phyloP scores from a whole-genome alignment of 1,140 invertebrate species.

The Macrobrachium rosenbergii region DNA sequence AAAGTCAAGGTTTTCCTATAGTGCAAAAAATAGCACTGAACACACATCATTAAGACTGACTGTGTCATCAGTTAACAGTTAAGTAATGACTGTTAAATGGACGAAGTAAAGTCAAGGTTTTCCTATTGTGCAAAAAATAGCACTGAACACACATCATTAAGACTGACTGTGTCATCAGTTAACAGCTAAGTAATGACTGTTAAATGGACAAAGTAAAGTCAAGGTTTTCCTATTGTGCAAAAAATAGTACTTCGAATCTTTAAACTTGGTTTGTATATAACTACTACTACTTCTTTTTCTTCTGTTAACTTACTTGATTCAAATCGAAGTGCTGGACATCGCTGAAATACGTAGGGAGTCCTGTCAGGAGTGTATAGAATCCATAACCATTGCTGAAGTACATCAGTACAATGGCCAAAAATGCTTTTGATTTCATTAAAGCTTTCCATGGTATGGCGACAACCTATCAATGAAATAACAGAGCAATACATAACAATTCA shows the following conservation, averaged over 20 bases:
- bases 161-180: no score
- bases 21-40: no score
- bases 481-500: neutral
- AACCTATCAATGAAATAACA: neutral
- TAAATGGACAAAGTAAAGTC: no score
- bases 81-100: no score
- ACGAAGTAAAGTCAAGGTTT: no score
- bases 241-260: neutral
- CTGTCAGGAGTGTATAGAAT: slow-evolving; percentile 35
- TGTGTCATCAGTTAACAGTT: no score
- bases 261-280: neutral
- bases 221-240: no score
- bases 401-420: slow-evolving; percentile 10
- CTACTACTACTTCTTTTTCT: neutral
- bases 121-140: no score
- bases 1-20: no score
- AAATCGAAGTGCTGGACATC: slow-evolving; percentile 46
- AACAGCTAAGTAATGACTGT: no score
- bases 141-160: no score
- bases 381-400: slow-evolving; percentile 20
- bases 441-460: slow-evolving; percentile 21
- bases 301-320: slow-evolving; percentile 12
- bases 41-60: no score
- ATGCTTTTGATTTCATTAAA: neutral
- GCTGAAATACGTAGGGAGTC: slow-evolving; percentile 33